Evolutionary conservation across 2,797 vertebrate genomes (phyloP).

Genomic region (Sorex maritimensis): DNA sequence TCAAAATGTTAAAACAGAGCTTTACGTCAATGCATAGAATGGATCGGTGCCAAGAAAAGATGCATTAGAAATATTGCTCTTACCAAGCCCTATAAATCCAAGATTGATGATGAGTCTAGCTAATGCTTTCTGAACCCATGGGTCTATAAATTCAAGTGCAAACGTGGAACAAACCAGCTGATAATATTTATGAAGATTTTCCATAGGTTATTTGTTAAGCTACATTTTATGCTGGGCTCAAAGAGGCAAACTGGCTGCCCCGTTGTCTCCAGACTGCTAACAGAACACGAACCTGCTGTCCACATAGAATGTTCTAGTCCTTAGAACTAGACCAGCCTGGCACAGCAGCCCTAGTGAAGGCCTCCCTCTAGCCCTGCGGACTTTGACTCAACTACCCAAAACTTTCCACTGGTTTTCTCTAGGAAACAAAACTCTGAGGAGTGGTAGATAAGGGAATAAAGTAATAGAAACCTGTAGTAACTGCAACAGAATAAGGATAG

Average conservation of each 20-base stretch:
- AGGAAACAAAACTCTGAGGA: background rate
- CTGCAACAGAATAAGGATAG: background rate
- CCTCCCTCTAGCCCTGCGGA: background rate
- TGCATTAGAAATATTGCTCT: conserved; percentile 11
- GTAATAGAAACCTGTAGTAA: background rate
- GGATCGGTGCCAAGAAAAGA: background rate
- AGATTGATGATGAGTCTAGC: background rate
- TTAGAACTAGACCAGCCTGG: no score
- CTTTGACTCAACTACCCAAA: background rate
- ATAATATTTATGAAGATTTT: background rate
- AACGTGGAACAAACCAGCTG: background rate
- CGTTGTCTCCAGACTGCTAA: background rate
- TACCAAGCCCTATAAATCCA: background rate
- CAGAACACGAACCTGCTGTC: background rate
- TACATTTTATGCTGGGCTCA: background rate
- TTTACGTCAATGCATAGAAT: background rate
- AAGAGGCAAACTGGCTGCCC: background rate
- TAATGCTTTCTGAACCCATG: conserved; percentile 12
- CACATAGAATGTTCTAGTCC: accelerated
- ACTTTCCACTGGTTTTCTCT: background rate
- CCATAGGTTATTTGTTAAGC: background rate
- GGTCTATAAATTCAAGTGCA: background rate
- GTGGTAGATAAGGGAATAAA: no score
- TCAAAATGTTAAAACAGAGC: conserved; percentile 25
- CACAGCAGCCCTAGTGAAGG: background rate